phyloP scores from a whole-genome alignment of 2,113 vertebrate genomes.

The Grus americana region DNA sequence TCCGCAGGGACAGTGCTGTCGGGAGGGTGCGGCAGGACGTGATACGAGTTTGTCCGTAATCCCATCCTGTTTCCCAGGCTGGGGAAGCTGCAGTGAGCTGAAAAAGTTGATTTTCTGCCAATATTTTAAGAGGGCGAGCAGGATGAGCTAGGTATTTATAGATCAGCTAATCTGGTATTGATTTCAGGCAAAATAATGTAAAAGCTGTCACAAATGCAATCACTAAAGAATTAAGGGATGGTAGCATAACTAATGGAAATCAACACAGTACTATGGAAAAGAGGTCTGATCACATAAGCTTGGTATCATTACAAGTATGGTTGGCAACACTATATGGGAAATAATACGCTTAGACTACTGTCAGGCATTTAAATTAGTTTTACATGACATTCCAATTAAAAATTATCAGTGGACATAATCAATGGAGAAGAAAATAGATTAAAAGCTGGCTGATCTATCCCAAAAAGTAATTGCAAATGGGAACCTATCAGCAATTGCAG shows the following conservation, averaged over 20 bases:
- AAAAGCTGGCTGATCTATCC: not conserved
- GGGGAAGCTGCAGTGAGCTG: not conserved
- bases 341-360: not conserved
- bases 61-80: not conserved
- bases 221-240: not conserved
- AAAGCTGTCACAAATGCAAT: not conserved
- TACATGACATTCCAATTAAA: conserved; percentile 42
- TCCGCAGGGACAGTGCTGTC: accelerated
- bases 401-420: conserved; percentile 32
- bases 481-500: not conserved
- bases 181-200: conserved; percentile 8
- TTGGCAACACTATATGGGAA: not conserved
- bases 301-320: not conserved
- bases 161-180: not conserved
- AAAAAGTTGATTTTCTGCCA: conserved; percentile 16
- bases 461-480: conserved; percentile 9
- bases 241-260: not conserved
- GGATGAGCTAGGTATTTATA: not conserved
- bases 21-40: not conserved
- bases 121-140: not conserved
- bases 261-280: not conserved
- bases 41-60: not conserved
- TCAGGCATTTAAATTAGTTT: conserved; percentile 25
- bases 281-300: not conserved
- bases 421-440: conserved; percentile 22